Evolutionary conservation across 92 coral and sea anemone genomes (phyloP).

Genomic region (Paramuricea clavata): DNA sequence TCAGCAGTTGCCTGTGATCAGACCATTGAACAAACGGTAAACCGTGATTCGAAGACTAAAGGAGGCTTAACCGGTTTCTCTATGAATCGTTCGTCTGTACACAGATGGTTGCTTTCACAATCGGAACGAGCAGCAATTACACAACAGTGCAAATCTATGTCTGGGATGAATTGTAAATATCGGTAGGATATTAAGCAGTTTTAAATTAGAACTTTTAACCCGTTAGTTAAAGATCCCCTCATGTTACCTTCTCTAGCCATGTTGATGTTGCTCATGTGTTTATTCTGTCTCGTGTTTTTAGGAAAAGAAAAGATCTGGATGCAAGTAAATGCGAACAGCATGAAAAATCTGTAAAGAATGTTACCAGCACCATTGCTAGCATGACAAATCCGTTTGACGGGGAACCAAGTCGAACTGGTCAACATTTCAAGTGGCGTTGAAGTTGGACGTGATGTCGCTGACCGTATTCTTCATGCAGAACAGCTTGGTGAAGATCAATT

Average conservation of each 20-base stretch:
- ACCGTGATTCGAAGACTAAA: no score
- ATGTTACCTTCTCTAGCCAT: no score
- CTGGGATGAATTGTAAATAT: conserved; percentile 28
- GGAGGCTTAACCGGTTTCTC: no score
- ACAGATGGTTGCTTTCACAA: no score
- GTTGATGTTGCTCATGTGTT: no score
- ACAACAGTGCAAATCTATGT: background rate
- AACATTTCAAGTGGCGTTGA: conserved; percentile 19
- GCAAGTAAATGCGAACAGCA: conserved; percentile 19
- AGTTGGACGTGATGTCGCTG: conserved; percentile 30
- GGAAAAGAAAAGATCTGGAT: conserved; percentile 33
- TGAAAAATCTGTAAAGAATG: conserved; percentile 28
- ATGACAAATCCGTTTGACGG: conserved; percentile 35
- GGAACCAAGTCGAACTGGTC: conserved; percentile 37
- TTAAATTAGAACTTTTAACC: no score
- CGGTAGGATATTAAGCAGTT: background rate
- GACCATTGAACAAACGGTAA: no score
- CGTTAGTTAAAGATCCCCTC: no score
- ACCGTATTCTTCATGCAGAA: conserved; percentile 10
- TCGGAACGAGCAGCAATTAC: conserved; percentile 60
- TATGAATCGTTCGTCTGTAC: no score
- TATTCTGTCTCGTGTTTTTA: background rate
- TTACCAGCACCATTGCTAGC: background rate
- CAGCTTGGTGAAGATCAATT: conserved; percentile 33
- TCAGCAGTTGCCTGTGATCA: no score